phyloP scores from a whole-genome alignment of 2,888 invertebrate genomes.

The Spisula solida region DNA sequence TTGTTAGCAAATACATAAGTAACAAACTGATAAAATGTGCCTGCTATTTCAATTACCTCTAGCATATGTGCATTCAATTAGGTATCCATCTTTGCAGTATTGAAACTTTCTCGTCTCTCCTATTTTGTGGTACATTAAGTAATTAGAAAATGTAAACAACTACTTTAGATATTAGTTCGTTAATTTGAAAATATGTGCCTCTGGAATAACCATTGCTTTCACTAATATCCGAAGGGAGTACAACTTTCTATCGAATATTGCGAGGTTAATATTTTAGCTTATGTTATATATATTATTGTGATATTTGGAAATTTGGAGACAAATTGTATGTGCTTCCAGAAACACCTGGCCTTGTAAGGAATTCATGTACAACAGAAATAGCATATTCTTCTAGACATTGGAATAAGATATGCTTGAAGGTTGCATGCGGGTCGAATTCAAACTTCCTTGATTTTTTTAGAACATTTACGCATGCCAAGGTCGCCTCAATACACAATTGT shows the following conservation, averaged over 20 bases:
- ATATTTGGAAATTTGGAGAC: not conserved
- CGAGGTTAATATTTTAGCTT: not conserved
- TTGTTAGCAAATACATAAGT: not conserved
- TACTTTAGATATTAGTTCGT: constrained; percentile 18
- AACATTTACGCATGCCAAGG: too few species aligned
- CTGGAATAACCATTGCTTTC: not conserved
- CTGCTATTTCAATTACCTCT: constrained; percentile 1
- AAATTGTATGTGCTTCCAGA: not conserved
- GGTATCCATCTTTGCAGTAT: not conserved
- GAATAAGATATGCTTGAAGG: not conserved
- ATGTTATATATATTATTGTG: not conserved
- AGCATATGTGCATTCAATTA: not conserved
- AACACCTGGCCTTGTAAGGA: not conserved
- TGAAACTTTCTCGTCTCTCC: not conserved
- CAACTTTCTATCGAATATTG: not conserved
- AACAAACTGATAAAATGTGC: not conserved
- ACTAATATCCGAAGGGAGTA: not conserved
- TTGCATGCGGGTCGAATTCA: too few species aligned
- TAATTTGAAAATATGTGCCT: constrained; percentile 4
- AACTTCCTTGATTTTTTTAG: too few species aligned
- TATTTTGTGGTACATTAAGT: constrained; percentile 1
- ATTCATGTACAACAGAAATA: not conserved
- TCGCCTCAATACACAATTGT: too few species aligned
- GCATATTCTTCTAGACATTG: not conserved
- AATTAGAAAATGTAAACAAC: constrained; percentile 15